A percentile compares a stretch with the other conserved stretches of the same genome.
Evolutionary conservation across 2,797 vertebrate genomes (phyloP).

Genomic region (Takifugu rubripes): DNA sequence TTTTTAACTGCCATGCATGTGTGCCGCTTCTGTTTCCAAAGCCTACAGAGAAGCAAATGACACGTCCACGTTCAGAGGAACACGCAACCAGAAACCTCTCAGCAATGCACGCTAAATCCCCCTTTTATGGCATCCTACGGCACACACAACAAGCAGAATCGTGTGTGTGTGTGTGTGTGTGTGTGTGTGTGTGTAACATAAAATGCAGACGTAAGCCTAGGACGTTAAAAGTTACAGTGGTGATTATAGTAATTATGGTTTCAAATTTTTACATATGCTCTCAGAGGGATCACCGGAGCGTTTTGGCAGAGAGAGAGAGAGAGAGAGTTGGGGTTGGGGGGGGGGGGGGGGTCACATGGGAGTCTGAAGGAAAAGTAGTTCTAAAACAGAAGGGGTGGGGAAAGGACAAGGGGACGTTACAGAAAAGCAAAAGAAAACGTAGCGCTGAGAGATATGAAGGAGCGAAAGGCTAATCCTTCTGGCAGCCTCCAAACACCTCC

Average conservation of each 20-base stretch:
- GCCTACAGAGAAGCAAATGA: slow-evolving; percentile 40
- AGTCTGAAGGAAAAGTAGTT: slow-evolving; percentile 5
- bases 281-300: slow-evolving; percentile 57
- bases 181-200: slow-evolving; percentile 20
- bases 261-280: slow-evolving; percentile 66
- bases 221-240: slow-evolving; percentile 63
- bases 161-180: slow-evolving; percentile 8
- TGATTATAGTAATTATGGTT: slow-evolving; percentile 73
- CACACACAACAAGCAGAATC: slow-evolving; percentile 38
- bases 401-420: slow-evolving; percentile 21
- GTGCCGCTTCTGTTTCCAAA: slow-evolving; percentile 25
- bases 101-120: slow-evolving; percentile 42
- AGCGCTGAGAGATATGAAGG: slow-evolving; percentile 41
- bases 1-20: background rate
- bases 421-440: slow-evolving; percentile 28
- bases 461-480: slow-evolving; percentile 61
- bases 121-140: slow-evolving; percentile 45
- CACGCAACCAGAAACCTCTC: slow-evolving; percentile 39
- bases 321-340: slow-evolving; percentile 33
- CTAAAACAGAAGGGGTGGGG: slow-evolving; percentile 10
- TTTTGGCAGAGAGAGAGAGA: slow-evolving; percentile 18
- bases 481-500: slow-evolving; percentile 41
- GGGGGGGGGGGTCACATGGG: background rate
- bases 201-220: slow-evolving; percentile 44
- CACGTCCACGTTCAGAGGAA: slow-evolving; percentile 42